Evolutionary conservation across 2,888 invertebrate genomes (phyloP), one percentile per base, ranked within the genome.

Genomic region (Hanleya hanleyi): DNA sequence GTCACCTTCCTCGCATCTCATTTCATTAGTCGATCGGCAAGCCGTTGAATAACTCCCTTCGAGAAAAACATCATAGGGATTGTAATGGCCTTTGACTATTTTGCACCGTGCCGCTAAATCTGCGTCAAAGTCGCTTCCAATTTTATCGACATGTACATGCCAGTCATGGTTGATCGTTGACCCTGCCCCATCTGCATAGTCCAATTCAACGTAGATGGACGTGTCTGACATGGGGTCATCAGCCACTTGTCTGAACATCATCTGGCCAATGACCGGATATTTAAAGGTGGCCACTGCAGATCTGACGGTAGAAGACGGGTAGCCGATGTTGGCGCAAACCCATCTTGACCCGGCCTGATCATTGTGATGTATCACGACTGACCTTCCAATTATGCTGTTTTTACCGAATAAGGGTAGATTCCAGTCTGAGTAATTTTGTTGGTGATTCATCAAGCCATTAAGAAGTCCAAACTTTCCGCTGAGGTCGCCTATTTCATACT

Each of bases 1-100:
- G 86, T 97, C 96, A 0, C 97, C 97, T 0, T 97, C 95, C 86
- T 97, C 95, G 88, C 98, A 98, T 2, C 97, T 92, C 66, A 96
- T 91, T 0, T 96, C 97, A 85, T 96, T 95, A 89, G 64, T n/a
- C 1, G 47, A 18, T 32, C 33, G 36, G 71, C 86, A 86, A 36
- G 79, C 69, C 5, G 74, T 68, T 3, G 69, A 67, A 67, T 87
- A 87, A 50, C 81, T 76, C 3, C 83, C 81, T 0, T 73, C 73
- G 5, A 81, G 67, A 18, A 81, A 78, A 47, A 94, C 93, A 81
- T 94, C 93, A 82, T 94, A 94, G 0, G 97, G 97, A 91, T 97
- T 95, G 87, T 92, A 95, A n/a, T 94, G 92, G 0, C 87, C 88
- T 5, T 96, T 96, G 0, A 96, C 93, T 80, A 96, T 96, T 12